Evolutionary conservation across 2,797 vertebrate species (phyloP).

Genomic region (Distichodus sexfasciatus): DNA sequence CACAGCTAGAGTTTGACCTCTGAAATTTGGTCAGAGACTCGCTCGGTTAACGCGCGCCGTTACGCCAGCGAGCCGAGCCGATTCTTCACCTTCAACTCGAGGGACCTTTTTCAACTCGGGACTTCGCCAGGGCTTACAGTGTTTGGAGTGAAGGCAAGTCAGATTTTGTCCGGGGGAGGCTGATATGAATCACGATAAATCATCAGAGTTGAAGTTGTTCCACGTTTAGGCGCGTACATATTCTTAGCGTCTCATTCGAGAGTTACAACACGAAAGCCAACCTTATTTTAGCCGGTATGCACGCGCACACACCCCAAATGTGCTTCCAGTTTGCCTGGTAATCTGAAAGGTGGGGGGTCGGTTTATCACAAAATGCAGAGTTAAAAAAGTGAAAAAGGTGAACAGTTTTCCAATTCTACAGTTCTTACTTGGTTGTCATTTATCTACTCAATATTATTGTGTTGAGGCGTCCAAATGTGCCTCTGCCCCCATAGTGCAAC

Average conservation of each 20-base stretch:
- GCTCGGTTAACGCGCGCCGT: constrained; percentile 45
- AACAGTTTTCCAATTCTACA: constrained; percentile 57
- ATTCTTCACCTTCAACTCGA: constrained; percentile 43
- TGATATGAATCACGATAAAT: constrained; percentile 9
- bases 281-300: constrained; percentile 1
- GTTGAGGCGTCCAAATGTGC: too few species aligned
- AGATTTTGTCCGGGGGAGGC: background rate
- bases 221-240: constrained; percentile 15
- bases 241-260: background rate
- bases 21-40: constrained; percentile 29
- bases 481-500: too few species aligned
- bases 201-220: background rate
- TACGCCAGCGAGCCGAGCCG: constrained; percentile 28
- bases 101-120: constrained; percentile 37
- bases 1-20: constrained; percentile 42
- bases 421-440: constrained; percentile 61
- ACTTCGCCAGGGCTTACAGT: constrained; percentile 12
- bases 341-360: constrained; percentile 47
- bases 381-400: constrained; percentile 55
- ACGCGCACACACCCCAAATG: constrained; percentile 43
- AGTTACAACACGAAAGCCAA: constrained; percentile 24
- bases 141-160: constrained; percentile 8
- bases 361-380: constrained; percentile 53
- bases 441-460: too few species aligned
- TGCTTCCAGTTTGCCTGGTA: constrained; percentile 47